Base-by-base conservation (phyloP, 2,113 vertebrate species). In the Trogon melanurus region DNA sequence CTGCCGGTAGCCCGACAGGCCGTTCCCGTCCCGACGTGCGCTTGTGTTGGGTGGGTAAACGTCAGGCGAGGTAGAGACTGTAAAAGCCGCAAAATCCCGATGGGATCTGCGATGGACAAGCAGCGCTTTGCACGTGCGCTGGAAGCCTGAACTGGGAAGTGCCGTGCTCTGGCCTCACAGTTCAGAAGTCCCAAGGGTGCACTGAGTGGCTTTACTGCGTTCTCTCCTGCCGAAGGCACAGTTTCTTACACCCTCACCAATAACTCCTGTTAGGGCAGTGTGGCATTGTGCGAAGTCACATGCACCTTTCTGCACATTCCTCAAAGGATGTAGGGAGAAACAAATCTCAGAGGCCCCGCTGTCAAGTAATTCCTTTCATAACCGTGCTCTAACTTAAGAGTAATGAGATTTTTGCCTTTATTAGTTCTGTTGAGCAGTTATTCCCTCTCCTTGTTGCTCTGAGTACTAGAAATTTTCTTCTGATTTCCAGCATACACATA, bases 51-150 rank as follows among this genome's bases (percentile, higher is more conserved):
- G 44, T 2, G 41, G 11, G 6, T 11, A 16, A 30, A n/a, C 3
- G n/a, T 14, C 58, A 1, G 1, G 36, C 5, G 14, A 41, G 30
- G 36, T 1, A 26, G 32, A 27, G 25, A 14, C 25, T 27, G 58
- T 11, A 30, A 45, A n/a, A 53, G 64, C 45, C 51, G 0, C 30
- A 5, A 65, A 21, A 23, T 18, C 65, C 57, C 7, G 10, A 6
- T 21, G 7, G 4, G n/a, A 3, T n/a, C 20, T 6, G 36, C 4
- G 27, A 6, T 2, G 11, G 54, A 6, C 38, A 20, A 20, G 32
- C 32, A 3, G 38, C 53, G 26, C 36, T 3, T 19, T 26, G 15
- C 67, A 3, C 0, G 11, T 2, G 0, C 16, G 0, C 47, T 18
- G 50, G 30, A 5, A 65, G n/a, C 36, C 50, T 23, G 16, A 32